phyloP scores from a whole-genome alignment of 2,888 invertebrate genomes.

The Podabrus alpinus region DNA sequence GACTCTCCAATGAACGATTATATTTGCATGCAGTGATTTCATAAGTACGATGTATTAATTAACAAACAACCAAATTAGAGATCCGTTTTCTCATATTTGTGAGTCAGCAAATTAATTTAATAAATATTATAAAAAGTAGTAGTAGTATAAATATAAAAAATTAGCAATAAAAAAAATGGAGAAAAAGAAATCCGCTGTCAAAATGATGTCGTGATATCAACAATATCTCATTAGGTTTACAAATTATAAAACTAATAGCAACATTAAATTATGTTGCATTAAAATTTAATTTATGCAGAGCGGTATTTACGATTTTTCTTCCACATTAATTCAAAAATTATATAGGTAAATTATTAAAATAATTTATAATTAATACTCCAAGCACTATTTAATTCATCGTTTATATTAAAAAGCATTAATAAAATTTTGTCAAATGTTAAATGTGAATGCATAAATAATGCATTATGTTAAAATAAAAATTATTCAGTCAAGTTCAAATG shows the following conservation, averaged over 20 bases:
- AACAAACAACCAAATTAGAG: not conserved
- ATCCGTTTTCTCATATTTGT: not conserved
- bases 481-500: not conserved
- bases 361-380: not conserved
- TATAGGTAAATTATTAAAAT: not conserved
- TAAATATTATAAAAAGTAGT: not conserved
- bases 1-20: constrained; percentile 44
- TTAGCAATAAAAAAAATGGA: not conserved
- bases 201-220: not conserved
- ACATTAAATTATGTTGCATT: not conserved
- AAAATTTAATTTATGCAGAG: not conserved
- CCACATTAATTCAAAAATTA: not conserved
- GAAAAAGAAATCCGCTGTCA: not conserved
- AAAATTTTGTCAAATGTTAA: not conserved
- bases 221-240: not conserved
- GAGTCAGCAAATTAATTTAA: not conserved
- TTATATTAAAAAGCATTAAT: not conserved
- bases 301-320: not conserved
- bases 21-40: constrained; percentile 42
- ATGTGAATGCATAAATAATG: not conserved
- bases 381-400: not conserved
- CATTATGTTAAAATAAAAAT: not conserved
- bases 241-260: not conserved
- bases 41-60: constrained; percentile 10
- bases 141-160: no score